Percentiles rank a stretch among this genome's conserved stretches.
Conservation (phyloP, 64 coral and sea anemone species). For the Porites australiensis region DNA sequence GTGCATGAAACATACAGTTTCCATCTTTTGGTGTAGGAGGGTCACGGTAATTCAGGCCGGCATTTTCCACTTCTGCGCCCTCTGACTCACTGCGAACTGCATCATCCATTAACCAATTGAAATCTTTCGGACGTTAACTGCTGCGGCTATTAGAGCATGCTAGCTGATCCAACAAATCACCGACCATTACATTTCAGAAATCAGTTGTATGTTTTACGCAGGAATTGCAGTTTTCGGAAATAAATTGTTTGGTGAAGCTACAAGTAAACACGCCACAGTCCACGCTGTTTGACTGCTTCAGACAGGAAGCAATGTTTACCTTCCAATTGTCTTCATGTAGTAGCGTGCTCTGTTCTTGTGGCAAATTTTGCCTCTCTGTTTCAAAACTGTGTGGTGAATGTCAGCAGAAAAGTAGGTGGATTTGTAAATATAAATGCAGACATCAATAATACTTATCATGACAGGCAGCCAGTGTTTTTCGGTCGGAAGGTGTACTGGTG, state of each 20-base stretch:
- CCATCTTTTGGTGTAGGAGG: constrained; percentile 38
- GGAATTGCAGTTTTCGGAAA: constrained; percentile 12
- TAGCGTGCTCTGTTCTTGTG: background rate
- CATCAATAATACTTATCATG: constrained; percentile 17
- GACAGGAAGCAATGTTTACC: constrained; percentile 7
- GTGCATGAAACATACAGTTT: constrained; percentile 53
- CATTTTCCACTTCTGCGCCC: background rate
- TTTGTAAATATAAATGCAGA: constrained; percentile 42
- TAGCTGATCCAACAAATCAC: constrained; percentile 49
- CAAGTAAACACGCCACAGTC: constrained; percentile 25
- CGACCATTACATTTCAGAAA: constrained; percentile 30
- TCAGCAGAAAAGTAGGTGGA: constrained; percentile 7
- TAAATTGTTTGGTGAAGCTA: background rate
- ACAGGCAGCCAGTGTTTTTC: constrained; percentile 52
- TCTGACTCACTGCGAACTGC: background rate
- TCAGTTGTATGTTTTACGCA: background rate
- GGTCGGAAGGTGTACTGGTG: constrained; percentile 28
- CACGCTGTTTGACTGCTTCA: background rate
- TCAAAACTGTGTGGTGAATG: constrained; percentile 13
- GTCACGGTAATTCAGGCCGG: constrained; percentile 29
- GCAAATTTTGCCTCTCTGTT: constrained; percentile 21
- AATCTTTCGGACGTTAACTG: no score
- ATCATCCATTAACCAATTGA: background rate
- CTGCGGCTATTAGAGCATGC: constrained; percentile 25
- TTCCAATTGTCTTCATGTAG: constrained; percentile 22